Evolutionary conservation across 2,113 vertebrate species (phyloP), one percentile per base, ranked within the genome.

Genomic region (Bolborhynchus lineola): DNA sequence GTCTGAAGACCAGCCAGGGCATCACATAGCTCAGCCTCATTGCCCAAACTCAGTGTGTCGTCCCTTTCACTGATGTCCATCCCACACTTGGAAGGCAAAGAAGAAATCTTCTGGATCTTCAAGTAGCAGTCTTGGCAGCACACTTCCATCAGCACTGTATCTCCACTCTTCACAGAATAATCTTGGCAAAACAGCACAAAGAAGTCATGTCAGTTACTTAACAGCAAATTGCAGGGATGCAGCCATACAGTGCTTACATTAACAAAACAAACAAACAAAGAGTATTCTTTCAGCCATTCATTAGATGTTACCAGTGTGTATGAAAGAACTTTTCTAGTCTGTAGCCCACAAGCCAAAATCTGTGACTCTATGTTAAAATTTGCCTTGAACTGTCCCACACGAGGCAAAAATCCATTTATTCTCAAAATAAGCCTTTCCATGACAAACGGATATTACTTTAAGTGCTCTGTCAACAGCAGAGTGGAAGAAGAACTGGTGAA

Each of bases 1-100:
- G 99, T 99, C 89, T 99, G 99, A 84, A 99, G 99, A 67, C 98
- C 97, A 13, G 99, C 99, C 80, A 99, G 95, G 6, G 99, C 99
- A 16, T 96, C 98, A 93, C 99, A 99, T 57, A 99, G 97, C 44
- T 99, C 99, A 33, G 98, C 98, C 95, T 99, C 99, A 9, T 98
- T 98, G 89, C 96, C 98, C 50, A 94, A 53, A 67, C 80, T 60
- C 3, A 91, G 90, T 5, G 33, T 18, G 26, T 93, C 47, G 0
- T 95, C 90, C 55, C 86, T 96, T 80, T 94, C 95, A 46, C 89
- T 39, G 29, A 96, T 39, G 62, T 98, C 98, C 97, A 98, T 97
- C 76, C 89, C 92, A 68, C 90, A 95, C 33, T 97, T 97, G 5
- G 88, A 97, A 94, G 97, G 94, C 63, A 96, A 82, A 78, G 98